These are phyloP conservation scores for Papilio polytes DNA, from an alignment of 1,140 invertebrate species.

Conservation along the genomic window DNA sequence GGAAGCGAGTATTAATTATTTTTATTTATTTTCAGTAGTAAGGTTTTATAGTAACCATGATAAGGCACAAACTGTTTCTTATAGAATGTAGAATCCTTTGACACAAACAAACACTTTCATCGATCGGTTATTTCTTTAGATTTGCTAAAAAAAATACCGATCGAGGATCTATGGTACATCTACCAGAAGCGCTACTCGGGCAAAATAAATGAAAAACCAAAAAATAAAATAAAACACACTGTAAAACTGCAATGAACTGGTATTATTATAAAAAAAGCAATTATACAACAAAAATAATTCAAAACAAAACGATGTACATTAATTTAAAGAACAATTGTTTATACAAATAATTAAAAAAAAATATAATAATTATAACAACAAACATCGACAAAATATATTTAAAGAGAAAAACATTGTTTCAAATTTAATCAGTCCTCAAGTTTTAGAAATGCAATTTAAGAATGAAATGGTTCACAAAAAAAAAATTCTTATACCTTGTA, in stretches of 20 bases:
- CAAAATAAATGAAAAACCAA: conserved; percentile 67
- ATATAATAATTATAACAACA: conserved; percentile 88
- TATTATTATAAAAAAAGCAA: conserved; percentile 89
- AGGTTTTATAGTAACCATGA: background rate
- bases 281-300: conserved; percentile 88
- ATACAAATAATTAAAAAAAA: conserved; percentile 86
- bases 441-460: conserved; percentile 82
- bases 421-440: conserved; percentile 80
- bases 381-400: conserved; percentile 84
- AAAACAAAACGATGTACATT: conserved; percentile 89
- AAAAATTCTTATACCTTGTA: conserved; percentile 70
- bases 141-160: conserved; percentile 59
- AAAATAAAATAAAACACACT: conserved; percentile 86
- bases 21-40: conserved; percentile 8
- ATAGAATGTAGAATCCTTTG: conserved; percentile 58
- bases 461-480: conserved; percentile 75
- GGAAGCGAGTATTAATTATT: background rate
- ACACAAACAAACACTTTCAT: conserved; percentile 69
- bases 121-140: conserved; percentile 59
- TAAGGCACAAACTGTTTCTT: conserved; percentile 61
- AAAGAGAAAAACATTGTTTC: conserved; percentile 82
- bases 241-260: conserved; percentile 88
- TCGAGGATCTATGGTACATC: conserved; percentile 49
- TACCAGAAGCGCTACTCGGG: conserved; percentile 70
- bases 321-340: conserved; percentile 88